Evolutionary conservation across 2,113 vertebrate species (phyloP), one percentile per base, ranked within the genome.

Genomic region (Haemorhous mexicanus): DNA sequence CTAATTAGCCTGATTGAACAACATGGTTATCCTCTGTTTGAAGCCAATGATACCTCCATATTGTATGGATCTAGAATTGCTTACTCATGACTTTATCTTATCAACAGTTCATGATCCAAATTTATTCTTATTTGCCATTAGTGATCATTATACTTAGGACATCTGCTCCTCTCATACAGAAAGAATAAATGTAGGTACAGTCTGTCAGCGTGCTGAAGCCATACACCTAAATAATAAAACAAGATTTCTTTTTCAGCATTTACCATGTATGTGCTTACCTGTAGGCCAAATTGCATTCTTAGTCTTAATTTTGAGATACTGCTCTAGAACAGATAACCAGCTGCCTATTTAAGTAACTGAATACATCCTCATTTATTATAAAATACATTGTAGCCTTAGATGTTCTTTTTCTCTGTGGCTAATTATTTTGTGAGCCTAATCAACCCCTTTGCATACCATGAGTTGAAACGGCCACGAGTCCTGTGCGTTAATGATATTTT

Each of bases 1-100:
- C 35, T 84, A 61, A 94, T 89, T 84, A 79, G 13, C 26, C 27
- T 52, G 58, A 86, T 47, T 76, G 62, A 85, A 92, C 41, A 64
- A 20, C 33, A 22, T 61, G 21, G 22, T 63, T 72, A 78, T 55
- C 68, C 13, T 47, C 23, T 50, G 27, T 73, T 77, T 91, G 78
- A 84, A 82, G 62, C 22, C 70, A 90, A 9, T 33, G 41, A 52
- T 67, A 87, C 30, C 22, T 79, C 35, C 20, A 37, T 76, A 75
- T n/a, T 82, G 27, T 44, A 63, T 68, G 11, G 62, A 47, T 61
- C 47, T 68, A 26, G 18, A 39, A 74, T 46, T 44, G 62, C 68
- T 74, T 84, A 66, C 39, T 84, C 33, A 74, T n/a, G 14, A 63
- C 10, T 78, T 87, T 15, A 62, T 13, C 39, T 89, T 85, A 84